Conservation (phyloP, 2,888 invertebrate genomes). For the Protula sp. region DNA sequence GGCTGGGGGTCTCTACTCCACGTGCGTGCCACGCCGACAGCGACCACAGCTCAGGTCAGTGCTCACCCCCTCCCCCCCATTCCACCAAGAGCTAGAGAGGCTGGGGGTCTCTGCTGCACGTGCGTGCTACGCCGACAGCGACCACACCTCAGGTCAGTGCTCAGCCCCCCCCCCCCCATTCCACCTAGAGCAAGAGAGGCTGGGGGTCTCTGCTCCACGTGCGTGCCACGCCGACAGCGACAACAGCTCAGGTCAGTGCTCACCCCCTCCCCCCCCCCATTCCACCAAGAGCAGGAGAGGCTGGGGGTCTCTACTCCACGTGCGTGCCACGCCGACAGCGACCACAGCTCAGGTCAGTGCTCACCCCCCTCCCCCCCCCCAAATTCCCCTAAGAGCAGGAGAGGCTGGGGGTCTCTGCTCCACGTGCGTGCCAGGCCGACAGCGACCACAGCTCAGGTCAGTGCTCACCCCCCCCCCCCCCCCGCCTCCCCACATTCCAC, state of each 20-base stretch:
- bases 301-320: not conserved
- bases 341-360: not conserved
- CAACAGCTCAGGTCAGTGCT: not conserved
- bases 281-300: constrained; percentile 57
- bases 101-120: not conserved
- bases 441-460: not conserved
- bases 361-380: no score
- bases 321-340: not conserved
- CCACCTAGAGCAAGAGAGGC: constrained; percentile 56
- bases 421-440: not conserved
- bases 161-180: no score
- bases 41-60: not conserved
- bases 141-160: not conserved
- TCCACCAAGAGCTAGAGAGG: constrained; percentile 54
- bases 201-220: not conserved
- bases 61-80: no score
- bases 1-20: not conserved
- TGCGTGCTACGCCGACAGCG: not conserved
- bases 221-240: not conserved
- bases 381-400: no score
- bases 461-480: no score
- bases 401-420: not conserved
- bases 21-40: not conserved
- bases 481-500: no score
- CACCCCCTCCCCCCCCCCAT: no score